These are phyloP conservation scores for Ceyx melanurus DNA, from an alignment of 2,113 vertebrate genomes.

Conservation along the genomic window DNA sequence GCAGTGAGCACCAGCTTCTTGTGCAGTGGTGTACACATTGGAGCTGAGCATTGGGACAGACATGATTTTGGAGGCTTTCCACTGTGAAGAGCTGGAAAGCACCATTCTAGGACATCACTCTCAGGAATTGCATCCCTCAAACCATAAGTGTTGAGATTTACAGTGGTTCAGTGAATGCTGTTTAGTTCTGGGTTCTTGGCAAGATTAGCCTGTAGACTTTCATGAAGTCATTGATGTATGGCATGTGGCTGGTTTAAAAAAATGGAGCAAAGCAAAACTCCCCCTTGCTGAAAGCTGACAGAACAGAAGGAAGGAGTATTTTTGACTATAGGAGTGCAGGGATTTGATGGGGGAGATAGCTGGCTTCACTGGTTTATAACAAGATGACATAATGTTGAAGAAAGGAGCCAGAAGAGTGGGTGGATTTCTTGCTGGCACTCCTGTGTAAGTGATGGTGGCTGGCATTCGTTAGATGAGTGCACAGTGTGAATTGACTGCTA, in stretches of 20 bases:
- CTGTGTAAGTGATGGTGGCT: fast-evolving
- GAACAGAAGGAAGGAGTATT: slow-evolving; percentile 16
- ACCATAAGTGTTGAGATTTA: background rate
- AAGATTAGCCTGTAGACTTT: fast-evolving
- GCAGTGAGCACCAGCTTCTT: background rate
- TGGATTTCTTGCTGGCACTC: background rate
- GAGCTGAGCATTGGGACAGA: fast-evolving
- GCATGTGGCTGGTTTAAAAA: background rate
- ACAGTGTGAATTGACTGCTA: fast-evolving
- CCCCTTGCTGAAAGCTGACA: background rate
- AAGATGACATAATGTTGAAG: background rate
- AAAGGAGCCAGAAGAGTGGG: background rate
- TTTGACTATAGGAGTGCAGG: background rate
- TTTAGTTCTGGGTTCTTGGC: background rate
- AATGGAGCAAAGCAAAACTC: background rate
- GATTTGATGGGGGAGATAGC: background rate
- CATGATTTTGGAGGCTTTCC: background rate
- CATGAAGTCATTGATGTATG: background rate
- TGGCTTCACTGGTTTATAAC: background rate
- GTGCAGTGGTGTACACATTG: fast-evolving
- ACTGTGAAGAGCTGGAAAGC: background rate
- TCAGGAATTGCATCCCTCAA: background rate
- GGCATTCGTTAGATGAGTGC: fast-evolving
- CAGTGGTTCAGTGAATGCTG: background rate
- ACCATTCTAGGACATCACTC: background rate